Evolutionary conservation across 2,113 vertebrate genomes (phyloP).

Genomic region (Triplophysa rosa): DNA sequence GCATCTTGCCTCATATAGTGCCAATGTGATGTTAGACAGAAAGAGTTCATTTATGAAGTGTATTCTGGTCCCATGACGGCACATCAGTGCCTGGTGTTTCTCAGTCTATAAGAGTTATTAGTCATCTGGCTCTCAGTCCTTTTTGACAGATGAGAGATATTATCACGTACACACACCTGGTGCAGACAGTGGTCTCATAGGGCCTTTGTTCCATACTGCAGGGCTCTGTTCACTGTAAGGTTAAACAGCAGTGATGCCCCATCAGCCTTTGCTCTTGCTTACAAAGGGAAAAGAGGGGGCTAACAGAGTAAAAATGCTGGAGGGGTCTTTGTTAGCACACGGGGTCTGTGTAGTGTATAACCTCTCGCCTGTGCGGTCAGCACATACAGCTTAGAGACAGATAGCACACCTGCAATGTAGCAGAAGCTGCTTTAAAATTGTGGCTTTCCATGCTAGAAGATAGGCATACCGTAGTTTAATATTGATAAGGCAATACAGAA

Average conservation of each 20-base stretch:
- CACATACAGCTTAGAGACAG: not conserved
- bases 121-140: conserved; percentile 11
- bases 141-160: conserved; percentile 24
- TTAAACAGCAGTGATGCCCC: conserved; percentile 41
- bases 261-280: conserved; percentile 35
- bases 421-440: not conserved
- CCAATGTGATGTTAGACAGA: not conserved
- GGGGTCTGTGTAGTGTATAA: conserved; percentile 25
- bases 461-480: too few species aligned
- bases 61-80: not conserved
- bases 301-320: conserved; percentile 11
- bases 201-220: conserved; percentile 6
- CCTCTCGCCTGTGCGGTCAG: conserved; percentile 14
- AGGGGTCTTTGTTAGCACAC: conserved; percentile 19
- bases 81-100: conserved; percentile 12
- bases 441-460: not conserved
- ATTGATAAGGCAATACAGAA: too few species aligned
- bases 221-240: conserved; percentile 51
- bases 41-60: too few species aligned
- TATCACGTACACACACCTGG: conserved; percentile 15
- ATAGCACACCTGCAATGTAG: not conserved
- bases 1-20: not conserved
- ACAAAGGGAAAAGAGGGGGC: not conserved
- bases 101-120: conserved; percentile 19
- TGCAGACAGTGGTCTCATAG: conserved; percentile 19